These are phyloP conservation scores for Agrotis segetum DNA, from an alignment of 2,888 invertebrate species.

Conservation along the genomic window DNA sequence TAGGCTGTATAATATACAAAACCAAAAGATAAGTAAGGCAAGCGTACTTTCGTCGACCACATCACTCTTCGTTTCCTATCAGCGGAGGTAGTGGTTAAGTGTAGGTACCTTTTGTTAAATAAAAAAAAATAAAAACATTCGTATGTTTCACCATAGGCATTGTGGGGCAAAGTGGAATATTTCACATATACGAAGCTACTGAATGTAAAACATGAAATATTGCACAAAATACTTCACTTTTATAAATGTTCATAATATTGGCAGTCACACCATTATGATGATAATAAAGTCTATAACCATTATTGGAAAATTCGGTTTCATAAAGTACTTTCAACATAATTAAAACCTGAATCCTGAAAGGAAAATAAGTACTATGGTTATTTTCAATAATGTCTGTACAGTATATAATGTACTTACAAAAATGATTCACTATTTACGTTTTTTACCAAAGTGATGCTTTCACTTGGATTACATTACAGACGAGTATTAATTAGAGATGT, in stretches of 20 bases:
- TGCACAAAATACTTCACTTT: neutral
- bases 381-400: neutral
- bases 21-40: no score
- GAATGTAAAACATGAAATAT: neutral
- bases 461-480: conserved; percentile 32
- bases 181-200: neutral
- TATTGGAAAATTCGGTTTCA: conserved; percentile 4
- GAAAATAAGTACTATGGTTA: conserved; percentile 6
- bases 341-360: conserved; percentile 2
- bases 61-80: no score
- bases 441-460: conserved; percentile 32
- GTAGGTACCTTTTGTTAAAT: no score
- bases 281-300: neutral
- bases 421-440: conserved; percentile 21
- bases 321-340: conserved; percentile 11
- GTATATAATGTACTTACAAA: conserved; percentile 8
- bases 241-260: no score
- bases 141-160: no score
- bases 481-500: neutral
- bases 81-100: no score
- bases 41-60: no score
- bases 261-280: neutral
- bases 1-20: no score
- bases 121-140: no score
- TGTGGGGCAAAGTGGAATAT: no score